Conservation (phyloP, 2,797 vertebrate species). For the Momotus momota region DNA sequence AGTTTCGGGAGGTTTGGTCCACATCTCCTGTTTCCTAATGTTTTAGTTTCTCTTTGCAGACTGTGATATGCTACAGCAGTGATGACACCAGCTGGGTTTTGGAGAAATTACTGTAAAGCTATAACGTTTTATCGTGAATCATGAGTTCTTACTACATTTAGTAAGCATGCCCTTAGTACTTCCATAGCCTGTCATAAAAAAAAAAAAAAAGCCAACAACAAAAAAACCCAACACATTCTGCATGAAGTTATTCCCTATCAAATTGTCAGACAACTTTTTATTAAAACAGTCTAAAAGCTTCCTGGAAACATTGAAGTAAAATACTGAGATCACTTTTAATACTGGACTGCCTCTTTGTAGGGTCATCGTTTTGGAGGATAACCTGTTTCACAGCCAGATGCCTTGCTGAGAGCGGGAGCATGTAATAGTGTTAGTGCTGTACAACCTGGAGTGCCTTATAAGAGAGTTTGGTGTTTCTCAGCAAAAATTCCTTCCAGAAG, state of each 20-base stretch:
- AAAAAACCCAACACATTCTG: not conserved
- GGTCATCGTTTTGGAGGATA: conserved; percentile 39
- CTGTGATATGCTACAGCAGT: not conserved
- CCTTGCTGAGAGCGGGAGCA: not conserved
- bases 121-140: not conserved
- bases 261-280: conserved; percentile 27
- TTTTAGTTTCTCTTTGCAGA: not conserved
- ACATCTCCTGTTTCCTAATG: not conserved
- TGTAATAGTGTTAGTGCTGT: conserved; percentile 31
- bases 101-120: not conserved
- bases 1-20: not conserved
- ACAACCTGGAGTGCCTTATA: not conserved
- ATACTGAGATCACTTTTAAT: conserved; percentile 10
- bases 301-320: conserved; percentile 39
- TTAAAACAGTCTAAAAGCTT: conserved; percentile 41
- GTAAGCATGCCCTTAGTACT: not conserved
- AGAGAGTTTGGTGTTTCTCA: conserved; percentile 34
- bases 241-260: not conserved
- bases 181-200: conserved; percentile 9
- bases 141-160: conserved; percentile 13
- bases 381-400: conserved; percentile 34
- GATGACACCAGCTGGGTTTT: not conserved
- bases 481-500: conserved; percentile 67
- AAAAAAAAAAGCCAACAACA: not conserved
- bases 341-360: not conserved